These are phyloP conservation scores for Pseudocheirus occidentalis DNA, from an alignment of 2,797 vertebrate genomes.

Conservation along the genomic window DNA sequence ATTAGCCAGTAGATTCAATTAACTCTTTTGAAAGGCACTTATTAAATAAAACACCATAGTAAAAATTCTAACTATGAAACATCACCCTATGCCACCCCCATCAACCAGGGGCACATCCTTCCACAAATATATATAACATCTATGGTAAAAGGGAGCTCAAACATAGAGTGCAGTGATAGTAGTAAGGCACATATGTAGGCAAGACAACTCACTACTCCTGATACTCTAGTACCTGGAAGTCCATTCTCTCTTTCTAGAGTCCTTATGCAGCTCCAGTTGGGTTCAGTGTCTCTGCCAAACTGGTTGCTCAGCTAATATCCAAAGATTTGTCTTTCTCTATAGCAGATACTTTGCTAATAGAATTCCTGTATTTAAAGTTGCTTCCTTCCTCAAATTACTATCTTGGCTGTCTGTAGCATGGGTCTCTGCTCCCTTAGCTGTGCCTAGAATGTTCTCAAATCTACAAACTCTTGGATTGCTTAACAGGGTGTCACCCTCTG, in stretches of 20 bases:
- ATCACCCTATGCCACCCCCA: not conserved
- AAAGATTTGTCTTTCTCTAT: not conserved
- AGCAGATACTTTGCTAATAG: not conserved
- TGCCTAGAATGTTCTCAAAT: not conserved
- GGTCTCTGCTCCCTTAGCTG: not conserved
- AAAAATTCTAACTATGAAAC: not conserved
- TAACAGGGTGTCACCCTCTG: not conserved
- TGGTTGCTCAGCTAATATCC: not conserved
- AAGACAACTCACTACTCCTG: not conserved
- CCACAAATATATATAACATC: not conserved
- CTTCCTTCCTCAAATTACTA: not conserved
- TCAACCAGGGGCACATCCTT: not conserved
- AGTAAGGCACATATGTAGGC: not conserved
- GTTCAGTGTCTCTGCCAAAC: not conserved
- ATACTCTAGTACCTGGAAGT: not conserved
- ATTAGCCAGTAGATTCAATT: not conserved
- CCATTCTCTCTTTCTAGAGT: not conserved
- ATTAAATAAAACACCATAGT: not conserved
- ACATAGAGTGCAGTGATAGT: not conserved
- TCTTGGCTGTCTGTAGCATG: not conserved
- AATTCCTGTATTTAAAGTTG: not conserved
- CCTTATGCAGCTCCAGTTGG: not conserved
- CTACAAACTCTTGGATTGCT: not conserved
- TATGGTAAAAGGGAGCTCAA: not conserved
- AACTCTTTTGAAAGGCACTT: not conserved